Percentiles rank a stretch among this genome's conserved stretches.
These are phyloP conservation scores for Oriolus oriolus DNA, from an alignment of 2,113 vertebrate genomes.

Conservation along the genomic window DNA sequence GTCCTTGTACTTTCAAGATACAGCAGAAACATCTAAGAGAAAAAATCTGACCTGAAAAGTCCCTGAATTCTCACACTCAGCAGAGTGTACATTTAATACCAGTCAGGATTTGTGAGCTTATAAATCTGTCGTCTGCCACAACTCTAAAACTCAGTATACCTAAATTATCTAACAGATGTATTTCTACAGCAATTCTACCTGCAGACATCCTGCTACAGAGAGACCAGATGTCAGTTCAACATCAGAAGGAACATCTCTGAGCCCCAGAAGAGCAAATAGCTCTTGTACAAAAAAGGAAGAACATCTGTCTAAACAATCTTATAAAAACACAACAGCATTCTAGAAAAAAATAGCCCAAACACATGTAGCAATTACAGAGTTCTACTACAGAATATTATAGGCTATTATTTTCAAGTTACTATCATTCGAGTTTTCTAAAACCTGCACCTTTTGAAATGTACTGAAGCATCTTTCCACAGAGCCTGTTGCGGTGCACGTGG, in stretches of 20 bases:
- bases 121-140: background rate
- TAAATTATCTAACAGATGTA: slow-evolving; percentile 10
- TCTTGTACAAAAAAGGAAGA: background rate
- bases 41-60: background rate
- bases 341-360: slow-evolving; percentile 18
- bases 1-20: background rate
- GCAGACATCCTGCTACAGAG: slow-evolving; percentile 14
- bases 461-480: background rate
- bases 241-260: slow-evolving; percentile 35
- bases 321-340: background rate
- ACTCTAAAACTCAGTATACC: background rate
- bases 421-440: background rate
- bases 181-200: slow-evolving; percentile 43
- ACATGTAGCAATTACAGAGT: background rate
- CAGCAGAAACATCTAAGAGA: background rate
- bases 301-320: slow-evolving; percentile 39
- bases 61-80: background rate
- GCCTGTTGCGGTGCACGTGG: too few species aligned
- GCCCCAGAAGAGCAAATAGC: slow-evolving; percentile 26
- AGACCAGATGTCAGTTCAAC: slow-evolving; percentile 34
- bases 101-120: background rate
- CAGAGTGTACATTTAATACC: background rate
- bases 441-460: background rate
- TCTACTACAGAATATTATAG: background rate
- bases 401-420: background rate